Evolutionary conservation across 2,888 invertebrate species (phyloP).

Genomic region (Teinopalpus imperialis): DNA sequence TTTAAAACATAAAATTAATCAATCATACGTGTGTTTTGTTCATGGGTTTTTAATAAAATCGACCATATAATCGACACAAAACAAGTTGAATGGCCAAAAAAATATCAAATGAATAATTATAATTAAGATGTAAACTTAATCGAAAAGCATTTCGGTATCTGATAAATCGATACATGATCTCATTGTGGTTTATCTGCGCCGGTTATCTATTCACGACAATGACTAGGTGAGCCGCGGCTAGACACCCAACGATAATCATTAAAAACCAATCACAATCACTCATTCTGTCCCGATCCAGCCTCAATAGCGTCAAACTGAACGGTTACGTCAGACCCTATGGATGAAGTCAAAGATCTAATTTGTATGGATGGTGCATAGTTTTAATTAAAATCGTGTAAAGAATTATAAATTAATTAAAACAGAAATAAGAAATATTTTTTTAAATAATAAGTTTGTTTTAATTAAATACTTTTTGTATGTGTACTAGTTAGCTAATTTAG

Average conservation of each 20-base stretch:
- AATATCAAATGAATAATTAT: conserved; percentile 1
- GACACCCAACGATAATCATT: conserved; percentile 40
- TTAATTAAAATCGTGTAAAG: background rate
- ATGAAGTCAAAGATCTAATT: conserved; percentile 19
- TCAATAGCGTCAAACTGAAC: conserved; percentile 29
- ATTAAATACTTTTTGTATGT: too few relatives aligned
- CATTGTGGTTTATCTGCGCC: conserved; percentile 42
- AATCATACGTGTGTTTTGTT: background rate
- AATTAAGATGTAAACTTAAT: conserved; percentile 23
- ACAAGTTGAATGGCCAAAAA: background rate
- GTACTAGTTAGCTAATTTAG: too few relatives aligned
- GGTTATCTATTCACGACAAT: conserved; percentile 47
- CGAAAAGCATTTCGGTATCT: conserved; percentile 15
- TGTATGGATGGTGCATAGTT: conserved; percentile 7
- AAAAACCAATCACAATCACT: conserved; percentile 51
- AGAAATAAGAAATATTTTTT: too few relatives aligned
- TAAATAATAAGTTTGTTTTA: too few relatives aligned
- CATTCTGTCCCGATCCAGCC: conserved; percentile 35
- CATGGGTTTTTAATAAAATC: background rate
- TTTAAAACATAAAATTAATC: too few relatives aligned
- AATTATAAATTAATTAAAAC: too few relatives aligned
- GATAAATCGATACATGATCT: conserved; percentile 44
- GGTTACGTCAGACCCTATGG: conserved; percentile 34
- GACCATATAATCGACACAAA: background rate
- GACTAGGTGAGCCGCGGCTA: conserved; percentile 34